Percentiles rank a stretch among this genome's conserved stretches.
Evolutionary conservation across 2,797 vertebrate species (phyloP).

Genomic region (Anisognathus igniventris): DNA sequence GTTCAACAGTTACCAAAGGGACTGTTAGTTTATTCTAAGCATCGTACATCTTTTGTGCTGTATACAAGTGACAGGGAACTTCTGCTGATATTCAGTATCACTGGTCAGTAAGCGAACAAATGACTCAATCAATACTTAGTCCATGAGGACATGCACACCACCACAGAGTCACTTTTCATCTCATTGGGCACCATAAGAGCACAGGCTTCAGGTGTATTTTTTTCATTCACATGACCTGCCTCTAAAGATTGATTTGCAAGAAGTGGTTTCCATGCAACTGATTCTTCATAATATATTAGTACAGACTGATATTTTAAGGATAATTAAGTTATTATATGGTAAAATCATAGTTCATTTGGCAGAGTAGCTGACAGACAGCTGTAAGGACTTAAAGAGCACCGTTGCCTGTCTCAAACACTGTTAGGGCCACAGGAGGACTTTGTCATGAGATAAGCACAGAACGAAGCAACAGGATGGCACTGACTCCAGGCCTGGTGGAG

Average conservation of each 20-base stretch:
- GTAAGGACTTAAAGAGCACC: neutral
- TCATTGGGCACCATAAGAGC: neutral
- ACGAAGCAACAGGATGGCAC: neutral
- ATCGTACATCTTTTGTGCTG: neutral
- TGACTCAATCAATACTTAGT: neutral
- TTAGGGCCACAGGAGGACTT: neutral
- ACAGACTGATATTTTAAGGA: neutral
- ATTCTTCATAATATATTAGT: neutral
- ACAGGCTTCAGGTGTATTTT: neutral
- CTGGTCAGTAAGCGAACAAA: neutral
- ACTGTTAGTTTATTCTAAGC: neutral
- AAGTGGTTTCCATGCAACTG: neutral
- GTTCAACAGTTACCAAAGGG: neutral
- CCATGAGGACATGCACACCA: accelerated
- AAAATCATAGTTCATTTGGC: neutral
- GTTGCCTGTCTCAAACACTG: neutral
- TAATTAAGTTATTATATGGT: neutral
- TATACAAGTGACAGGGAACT: neutral
- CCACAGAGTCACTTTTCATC: neutral
- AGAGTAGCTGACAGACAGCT: neutral
- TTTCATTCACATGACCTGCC: neutral
- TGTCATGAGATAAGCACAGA: neutral
- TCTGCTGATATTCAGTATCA: neutral
- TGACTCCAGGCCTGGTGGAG: neutral
- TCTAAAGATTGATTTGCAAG: neutral